Conservation (phyloP, 2,113 vertebrate genomes). For the Orientallactaga bullata region DNA sequence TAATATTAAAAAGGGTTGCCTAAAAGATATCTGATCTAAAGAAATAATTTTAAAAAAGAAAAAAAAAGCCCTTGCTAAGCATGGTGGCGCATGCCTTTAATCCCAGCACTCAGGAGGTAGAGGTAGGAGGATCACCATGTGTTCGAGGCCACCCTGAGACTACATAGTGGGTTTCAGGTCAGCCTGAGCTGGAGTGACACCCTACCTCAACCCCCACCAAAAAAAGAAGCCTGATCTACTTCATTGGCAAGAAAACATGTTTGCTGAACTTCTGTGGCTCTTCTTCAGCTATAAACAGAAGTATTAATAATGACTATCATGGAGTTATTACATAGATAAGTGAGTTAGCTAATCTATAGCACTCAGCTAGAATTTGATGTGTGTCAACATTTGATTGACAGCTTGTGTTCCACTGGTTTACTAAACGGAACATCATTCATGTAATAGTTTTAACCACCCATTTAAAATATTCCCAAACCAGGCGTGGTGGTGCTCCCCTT, state of each 20-base stretch:
- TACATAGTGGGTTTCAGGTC: too few species aligned
- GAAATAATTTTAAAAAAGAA: too few species aligned
- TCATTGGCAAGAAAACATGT: neutral
- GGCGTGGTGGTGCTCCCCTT: too few species aligned
- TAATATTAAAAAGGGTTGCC: neutral
- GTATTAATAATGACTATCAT: neutral
- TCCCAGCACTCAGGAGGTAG: too few species aligned
- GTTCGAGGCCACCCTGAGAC: too few species aligned
- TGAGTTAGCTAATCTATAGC: neutral
- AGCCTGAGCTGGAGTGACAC: too few species aligned
- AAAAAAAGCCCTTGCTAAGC: too few species aligned
- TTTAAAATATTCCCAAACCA: constrained; percentile 5
- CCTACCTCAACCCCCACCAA: too few species aligned
- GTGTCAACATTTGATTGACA: constrained; percentile 25
- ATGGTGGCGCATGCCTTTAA: too few species aligned
- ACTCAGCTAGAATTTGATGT: neutral
- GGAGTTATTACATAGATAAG: neutral
- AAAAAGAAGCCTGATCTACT: neutral
- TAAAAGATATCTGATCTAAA: too few species aligned
- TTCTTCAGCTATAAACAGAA: constrained; percentile 2
- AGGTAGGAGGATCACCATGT: too few species aligned
- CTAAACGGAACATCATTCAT: constrained; percentile 9
- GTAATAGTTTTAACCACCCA: constrained; percentile 9
- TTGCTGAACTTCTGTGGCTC: neutral
- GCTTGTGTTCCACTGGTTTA: neutral